These are phyloP conservation scores for Heliconius erato DNA, from an alignment of 2,888 invertebrate species.

Conservation along the genomic window DNA sequence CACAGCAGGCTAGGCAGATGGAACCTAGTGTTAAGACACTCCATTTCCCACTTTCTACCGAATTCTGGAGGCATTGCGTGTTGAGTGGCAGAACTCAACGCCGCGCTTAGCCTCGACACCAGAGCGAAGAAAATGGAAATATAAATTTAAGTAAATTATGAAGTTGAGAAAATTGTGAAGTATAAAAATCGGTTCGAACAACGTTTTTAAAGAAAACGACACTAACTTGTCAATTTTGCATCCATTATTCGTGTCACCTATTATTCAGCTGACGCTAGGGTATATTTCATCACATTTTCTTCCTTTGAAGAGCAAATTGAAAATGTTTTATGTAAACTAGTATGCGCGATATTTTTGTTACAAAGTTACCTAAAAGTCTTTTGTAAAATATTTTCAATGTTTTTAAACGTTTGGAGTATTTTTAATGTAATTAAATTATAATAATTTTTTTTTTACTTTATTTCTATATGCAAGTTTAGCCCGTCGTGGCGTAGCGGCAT, in stretches of 20 bases:
- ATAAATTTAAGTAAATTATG: too few relatives aligned
- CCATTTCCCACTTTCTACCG: too few relatives aligned
- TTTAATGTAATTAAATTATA: neutral
- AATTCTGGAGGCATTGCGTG: too few relatives aligned
- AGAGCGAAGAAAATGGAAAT: too few relatives aligned
- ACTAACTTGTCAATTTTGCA: conserved; percentile 14
- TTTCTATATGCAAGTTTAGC: neutral
- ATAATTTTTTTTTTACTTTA: neutral
- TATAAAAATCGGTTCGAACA: neutral
- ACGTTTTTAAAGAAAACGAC: neutral
- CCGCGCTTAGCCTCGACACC: too few relatives aligned
- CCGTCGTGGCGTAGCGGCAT: neutral
- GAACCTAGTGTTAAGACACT: too few relatives aligned
- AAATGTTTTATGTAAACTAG: conserved; percentile 18
- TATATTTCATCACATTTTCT: conserved; percentile 20
- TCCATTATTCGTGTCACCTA: neutral
- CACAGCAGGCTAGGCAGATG: too few relatives aligned
- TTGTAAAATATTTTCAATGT: neutral
- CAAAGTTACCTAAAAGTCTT: conserved; percentile 12
- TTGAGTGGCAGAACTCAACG: too few relatives aligned
- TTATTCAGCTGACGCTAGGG: neutral
- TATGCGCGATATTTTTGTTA: neutral
- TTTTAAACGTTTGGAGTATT: neutral
- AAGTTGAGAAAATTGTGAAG: too few relatives aligned
- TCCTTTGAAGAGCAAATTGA: conserved; percentile 11